Evolutionary conservation across 1,140 invertebrate species (phyloP).

Genomic region (Homarus americanus): DNA sequence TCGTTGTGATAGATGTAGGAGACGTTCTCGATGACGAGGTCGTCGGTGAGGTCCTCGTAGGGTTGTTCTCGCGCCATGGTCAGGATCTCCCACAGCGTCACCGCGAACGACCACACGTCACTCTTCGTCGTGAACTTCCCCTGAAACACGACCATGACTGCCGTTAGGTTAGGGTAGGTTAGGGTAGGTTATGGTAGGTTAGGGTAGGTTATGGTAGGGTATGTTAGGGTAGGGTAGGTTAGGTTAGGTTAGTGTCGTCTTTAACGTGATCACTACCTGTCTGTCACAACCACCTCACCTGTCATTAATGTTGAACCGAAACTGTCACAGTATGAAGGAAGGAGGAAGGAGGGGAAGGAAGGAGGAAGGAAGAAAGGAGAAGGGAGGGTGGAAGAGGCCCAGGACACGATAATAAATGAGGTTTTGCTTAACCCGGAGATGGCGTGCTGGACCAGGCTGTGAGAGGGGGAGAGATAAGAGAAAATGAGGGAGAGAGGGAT

Average conservation of each 20-base stretch:
- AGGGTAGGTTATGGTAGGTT: too few species aligned
- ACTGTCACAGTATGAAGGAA: background rate
- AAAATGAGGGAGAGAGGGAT: background rate
- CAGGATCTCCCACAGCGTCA: conserved; percentile 93
- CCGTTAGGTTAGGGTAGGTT: too few species aligned
- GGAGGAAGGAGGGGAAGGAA: background rate
- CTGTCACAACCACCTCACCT: too few species aligned
- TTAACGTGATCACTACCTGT: too few species aligned
- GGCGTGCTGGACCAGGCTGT: too few species aligned
- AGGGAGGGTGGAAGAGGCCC: background rate
- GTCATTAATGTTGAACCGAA: too few species aligned
- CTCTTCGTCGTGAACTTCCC: conserved; percentile 91
- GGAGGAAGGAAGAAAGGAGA: background rate
- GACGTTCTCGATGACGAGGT: conserved; percentile 88
- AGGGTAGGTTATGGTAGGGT: too few species aligned
- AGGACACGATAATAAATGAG: background rate
- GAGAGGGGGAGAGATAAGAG: background rate
- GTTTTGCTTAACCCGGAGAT: background rate
- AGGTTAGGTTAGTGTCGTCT: too few species aligned
- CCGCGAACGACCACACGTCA: conserved; percentile 94
- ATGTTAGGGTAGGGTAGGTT: too few species aligned
- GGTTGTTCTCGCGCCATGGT: conserved; percentile 90
- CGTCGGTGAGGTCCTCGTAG: conserved; percentile 87
- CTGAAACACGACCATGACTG: conserved; percentile 79
- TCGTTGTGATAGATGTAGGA: conserved; percentile 85